Evolutionary conservation across 37 sponge, comb jelly and placozoan species (phyloP).

Genomic region (Agelas oroides): DNA sequence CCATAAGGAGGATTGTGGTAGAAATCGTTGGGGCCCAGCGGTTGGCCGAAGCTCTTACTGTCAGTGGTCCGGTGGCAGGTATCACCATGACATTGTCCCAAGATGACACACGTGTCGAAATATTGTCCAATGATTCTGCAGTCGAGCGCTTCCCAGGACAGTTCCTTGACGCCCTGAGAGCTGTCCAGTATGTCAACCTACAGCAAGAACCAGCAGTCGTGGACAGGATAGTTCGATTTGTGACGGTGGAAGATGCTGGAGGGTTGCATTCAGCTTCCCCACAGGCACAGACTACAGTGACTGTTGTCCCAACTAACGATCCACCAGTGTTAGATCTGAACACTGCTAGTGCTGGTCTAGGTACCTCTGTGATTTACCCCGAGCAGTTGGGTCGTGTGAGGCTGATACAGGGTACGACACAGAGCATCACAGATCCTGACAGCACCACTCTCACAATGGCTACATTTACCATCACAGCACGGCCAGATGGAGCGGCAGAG

Average conservation of each 20-base stretch:
- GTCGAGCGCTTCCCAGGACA: conserved; percentile 21
- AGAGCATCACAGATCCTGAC: conserved; percentile 64
- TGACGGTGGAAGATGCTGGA: conserved; percentile 49
- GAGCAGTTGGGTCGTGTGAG: conserved; percentile 35
- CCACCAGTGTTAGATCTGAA: conserved; percentile 64
- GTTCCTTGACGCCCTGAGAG: conserved; percentile 38
- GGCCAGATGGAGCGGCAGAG: conserved; percentile 59
- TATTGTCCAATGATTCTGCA: neutral
- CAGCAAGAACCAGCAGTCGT: conserved; percentile 34
- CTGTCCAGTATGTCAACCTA: conserved; percentile 41
- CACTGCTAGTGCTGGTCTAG: neutral
- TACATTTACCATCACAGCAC: conserved; percentile 10
- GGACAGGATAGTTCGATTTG: conserved; percentile 18
- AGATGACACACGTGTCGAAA: neutral
- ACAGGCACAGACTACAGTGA: conserved; percentile 34
- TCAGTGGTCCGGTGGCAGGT: neutral
- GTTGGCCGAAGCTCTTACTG: neutral
- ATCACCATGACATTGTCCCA: neutral
- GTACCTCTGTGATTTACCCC: conserved; percentile 5
- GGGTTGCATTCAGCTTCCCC: conserved; percentile 33
- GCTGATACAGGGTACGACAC: conserved; percentile 19
- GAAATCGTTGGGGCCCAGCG: neutral
- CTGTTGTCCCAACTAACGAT: conserved; percentile 66
- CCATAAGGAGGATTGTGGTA: conserved; percentile 36
- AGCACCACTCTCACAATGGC: conserved; percentile 33